Conservation (phyloP, 2,888 invertebrate species). For the Eucera pruinosa region DNA sequence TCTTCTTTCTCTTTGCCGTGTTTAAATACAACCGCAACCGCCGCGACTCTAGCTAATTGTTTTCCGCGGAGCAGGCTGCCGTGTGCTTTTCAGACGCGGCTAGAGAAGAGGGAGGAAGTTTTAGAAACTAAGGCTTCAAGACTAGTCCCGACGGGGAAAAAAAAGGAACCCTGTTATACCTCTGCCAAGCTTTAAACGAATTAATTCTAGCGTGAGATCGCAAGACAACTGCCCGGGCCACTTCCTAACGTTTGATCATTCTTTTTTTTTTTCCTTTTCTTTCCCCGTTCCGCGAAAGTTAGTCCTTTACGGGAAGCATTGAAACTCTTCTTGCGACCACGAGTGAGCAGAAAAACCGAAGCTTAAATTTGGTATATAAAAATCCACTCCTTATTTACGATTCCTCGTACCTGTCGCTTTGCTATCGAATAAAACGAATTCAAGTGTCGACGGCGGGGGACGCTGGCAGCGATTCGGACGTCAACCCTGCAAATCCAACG, state of each 20-base stretch:
- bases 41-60: conserved; percentile 49
- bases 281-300: too few species aligned
- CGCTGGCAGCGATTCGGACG: too few species aligned
- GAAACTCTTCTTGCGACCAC: too few species aligned
- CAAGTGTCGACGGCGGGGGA: too few species aligned
- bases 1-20: conserved; percentile 25
- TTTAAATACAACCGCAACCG: conserved; percentile 40
- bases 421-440: too few species aligned
- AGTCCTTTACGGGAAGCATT: too few species aligned
- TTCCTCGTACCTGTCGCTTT: too few species aligned
- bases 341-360: too few species aligned
- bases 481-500: too few species aligned
- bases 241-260: neutral
- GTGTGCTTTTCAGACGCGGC: conserved; percentile 44
- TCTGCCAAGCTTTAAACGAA: conserved; percentile 29
- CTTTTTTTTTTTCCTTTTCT: neutral
- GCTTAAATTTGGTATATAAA: too few species aligned
- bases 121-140: conserved; percentile 36
- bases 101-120: conserved; percentile 28
- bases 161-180: too few species aligned
- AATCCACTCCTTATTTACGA: too few species aligned
- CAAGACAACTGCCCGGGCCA: neutral
- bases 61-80: conserved; percentile 40
- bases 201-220: conserved; percentile 33
- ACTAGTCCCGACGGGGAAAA: conserved; percentile 5